Base-by-base conservation (phyloP, 2,888 invertebrate genomes). In the Zhuqinia jingwanae region DNA sequence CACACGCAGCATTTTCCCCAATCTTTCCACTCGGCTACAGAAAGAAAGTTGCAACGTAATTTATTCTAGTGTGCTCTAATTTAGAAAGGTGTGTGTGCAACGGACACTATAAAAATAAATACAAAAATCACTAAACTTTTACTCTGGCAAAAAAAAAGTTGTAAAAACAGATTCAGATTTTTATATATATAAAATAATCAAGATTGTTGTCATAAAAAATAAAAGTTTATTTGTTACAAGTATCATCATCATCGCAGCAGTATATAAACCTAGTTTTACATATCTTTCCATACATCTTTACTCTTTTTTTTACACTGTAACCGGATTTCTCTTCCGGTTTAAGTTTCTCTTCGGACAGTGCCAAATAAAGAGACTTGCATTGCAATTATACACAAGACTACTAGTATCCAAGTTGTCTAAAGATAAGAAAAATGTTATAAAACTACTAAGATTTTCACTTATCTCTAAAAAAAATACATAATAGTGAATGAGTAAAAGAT, bases 1-100 rank as follows among this genome's bases (percentile, higher is more conserved):
- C 58, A 25, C 10, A 73, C 27, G 45, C 30, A 68, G 45, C 68
- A 45, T 42, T 68, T 42, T 42, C 1, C 45, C 1, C 45, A 68
- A 45, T 68, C 11, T 10, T 36, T 36, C 3, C 36, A 36, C 36
- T 36, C 8, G 36, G 36, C 36, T 36, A 20, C 15, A 17, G 58
- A 42, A 27, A 17, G 15, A 50, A 84, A 84, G n/a, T 78, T 84
- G 63, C 22, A 70, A 20, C 17, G 6, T n/a, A 15, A 75, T 75
- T 75, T 80, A 75, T 36, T 75, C 75, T 47, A 80, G 75, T 79
- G 80, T 75, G 53, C 73, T 50, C 45, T 63, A 75, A 85, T 65
- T 85, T 20, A 36, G 53, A 63, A 85, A 85, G 80, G 85, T 80
- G 78, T 78, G 78, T 78, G 47, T 78, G 79, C 27, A 70, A 15